Evolutionary conservation across 30 jellyfish, hydroid and myxozoan species (phyloP).

Genomic region (Turritopsis rubra): DNA sequence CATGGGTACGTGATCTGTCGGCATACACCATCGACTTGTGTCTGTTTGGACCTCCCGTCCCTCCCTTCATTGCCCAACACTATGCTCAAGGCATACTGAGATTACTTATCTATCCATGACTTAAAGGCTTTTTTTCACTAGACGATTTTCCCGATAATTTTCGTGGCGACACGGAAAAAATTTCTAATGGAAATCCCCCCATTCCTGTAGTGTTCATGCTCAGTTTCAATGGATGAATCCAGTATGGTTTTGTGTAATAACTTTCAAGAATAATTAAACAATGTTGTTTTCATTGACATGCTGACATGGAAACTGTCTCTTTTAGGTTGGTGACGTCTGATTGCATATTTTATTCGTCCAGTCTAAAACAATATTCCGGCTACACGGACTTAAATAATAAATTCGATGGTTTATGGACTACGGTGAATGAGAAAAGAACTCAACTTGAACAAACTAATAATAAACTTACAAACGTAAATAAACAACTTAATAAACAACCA

Average conservation of each 20-base stretch:
- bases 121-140: background rate
- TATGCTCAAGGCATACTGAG: background rate
- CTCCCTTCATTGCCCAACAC: too few relatives aligned
- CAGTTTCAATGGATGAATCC: too few relatives aligned
- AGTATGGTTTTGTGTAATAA: too few relatives aligned
- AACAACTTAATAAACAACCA: background rate
- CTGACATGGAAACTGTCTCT: too few relatives aligned
- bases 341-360: slow-evolving; percentile 67
- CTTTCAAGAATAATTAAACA: too few relatives aligned
- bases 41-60: too few relatives aligned
- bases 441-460: background rate
- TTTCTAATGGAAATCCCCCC: background rate
- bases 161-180: background rate
- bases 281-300: too few relatives aligned
- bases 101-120: background rate
- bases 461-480: background rate
- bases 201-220: too few relatives aligned
- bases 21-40: background rate
- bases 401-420: slow-evolving; percentile 73
- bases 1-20: slow-evolving; percentile 63
- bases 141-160: background rate
- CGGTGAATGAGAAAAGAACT: slow-evolving; percentile 67
- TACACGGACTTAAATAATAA: slow-evolving; percentile 47
- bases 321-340: slow-evolving; percentile 88
- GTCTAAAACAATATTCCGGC: slow-evolving; percentile 69